Base-by-base conservation (phyloP, 2,888 invertebrate species). In the Ophioninae sp. region DNA sequence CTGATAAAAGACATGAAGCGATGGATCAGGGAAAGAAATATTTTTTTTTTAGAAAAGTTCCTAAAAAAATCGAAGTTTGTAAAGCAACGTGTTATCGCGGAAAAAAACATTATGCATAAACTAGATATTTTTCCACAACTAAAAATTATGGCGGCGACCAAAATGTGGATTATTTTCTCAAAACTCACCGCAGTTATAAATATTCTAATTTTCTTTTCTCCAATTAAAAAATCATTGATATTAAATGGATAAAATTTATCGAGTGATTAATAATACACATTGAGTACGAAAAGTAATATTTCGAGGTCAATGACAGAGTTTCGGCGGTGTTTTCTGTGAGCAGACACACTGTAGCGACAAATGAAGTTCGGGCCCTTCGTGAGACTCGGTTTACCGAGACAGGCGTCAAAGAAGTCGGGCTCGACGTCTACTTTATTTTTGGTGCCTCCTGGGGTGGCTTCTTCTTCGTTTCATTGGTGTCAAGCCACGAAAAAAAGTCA, bases 391-490 rank as follows among this genome's bases (percentile, higher is more conserved):
- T 68, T n/a, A 59, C 41, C 65, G 65, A 77, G 58, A 23, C 76
- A 59, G 59, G 59, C 68, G 68, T 22, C 44, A 23, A 22, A 61
- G 37, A 67, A 64, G 59, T 65, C 65, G 67, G 10, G 73, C 78
- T 79, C 79, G 77, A 80, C 84, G 89, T 89, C 88, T 87, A 89
- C 87, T 90, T 90, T 90, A 90, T 90, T 90, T 90, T 90, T 85
- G 90, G 90, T 89, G 85, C 90, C 88, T 90, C 89, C 89, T 87
- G 88, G 84, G 88, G 86, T 85, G 67, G 77, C 78, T 77, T 44
- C 73, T 82, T 74, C 69, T 64, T 75, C 79, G 82, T 82, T 79
- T 79, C 81, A 82, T 82, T 82, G 84, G 84, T 79, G 75, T 82
- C 84, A 76, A 58, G 75, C 67, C 69, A 75, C 74, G 77, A 82